Conservation (phyloP, 2,888 invertebrate genomes). For the Nebria salina region DNA sequence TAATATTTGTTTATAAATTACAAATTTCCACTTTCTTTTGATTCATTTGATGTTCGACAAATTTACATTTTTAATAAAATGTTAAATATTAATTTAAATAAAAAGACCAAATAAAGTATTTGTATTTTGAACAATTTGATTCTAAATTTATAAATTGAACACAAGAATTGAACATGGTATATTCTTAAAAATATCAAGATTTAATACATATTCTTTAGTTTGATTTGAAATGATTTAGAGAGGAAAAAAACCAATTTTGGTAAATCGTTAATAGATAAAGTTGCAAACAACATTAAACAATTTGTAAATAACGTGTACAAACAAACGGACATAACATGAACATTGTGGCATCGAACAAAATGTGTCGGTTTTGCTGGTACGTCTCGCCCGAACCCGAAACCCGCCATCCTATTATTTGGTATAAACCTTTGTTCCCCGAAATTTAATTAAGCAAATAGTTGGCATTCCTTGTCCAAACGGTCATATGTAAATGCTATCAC, state of each 20-base stretch:
- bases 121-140: no score
- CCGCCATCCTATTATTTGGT: constrained; percentile 44
- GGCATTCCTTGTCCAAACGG: constrained; percentile 53
- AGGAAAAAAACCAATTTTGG: not conserved
- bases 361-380: constrained; percentile 10
- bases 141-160: no score
- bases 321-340: not conserved
- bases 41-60: no score
- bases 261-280: not conserved
- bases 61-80: no score
- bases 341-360: constrained; percentile 11
- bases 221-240: not conserved
- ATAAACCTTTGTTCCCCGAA: constrained; percentile 51
- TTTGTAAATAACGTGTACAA: not conserved
- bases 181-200: not conserved
- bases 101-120: no score
- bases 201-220: not conserved
- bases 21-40: no score
- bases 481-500: constrained; percentile 51
- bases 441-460: constrained; percentile 55
- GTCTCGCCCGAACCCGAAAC: constrained; percentile 6
- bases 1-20: no score
- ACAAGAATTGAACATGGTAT: no score
- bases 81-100: no score
- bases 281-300: not conserved